Conservation (phyloP, 1,140 invertebrate species). For the Scaptomyza hsui region DNA sequence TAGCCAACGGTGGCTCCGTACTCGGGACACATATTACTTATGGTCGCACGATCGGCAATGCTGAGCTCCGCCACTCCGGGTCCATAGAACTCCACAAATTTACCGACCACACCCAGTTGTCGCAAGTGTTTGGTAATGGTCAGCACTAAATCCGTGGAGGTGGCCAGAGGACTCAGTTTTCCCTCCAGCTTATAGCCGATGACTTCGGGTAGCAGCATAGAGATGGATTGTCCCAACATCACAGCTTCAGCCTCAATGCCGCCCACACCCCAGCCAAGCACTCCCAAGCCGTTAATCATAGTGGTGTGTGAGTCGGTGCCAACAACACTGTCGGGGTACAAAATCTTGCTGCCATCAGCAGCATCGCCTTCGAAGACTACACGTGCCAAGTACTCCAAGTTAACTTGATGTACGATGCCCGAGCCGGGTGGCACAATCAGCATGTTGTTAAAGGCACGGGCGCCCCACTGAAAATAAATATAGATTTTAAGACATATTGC, state of each 20-base stretch:
- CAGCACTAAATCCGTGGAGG: slow-evolving; percentile 98
- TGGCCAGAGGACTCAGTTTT: slow-evolving; percentile 92
- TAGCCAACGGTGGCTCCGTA: slow-evolving; percentile 98
- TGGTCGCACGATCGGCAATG: slow-evolving; percentile 97
- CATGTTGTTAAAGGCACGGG: slow-evolving; percentile 97
- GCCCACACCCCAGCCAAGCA: slow-evolving; percentile 89
- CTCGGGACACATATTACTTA: slow-evolving; percentile 99
- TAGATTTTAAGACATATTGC: background rate
- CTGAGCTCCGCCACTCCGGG: slow-evolving; percentile 94
- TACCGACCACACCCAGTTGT: slow-evolving; percentile 97
- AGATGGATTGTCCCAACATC: slow-evolving; percentile 97
- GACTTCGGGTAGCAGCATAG: slow-evolving; percentile 97
- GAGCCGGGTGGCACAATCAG: slow-evolving; percentile 98
- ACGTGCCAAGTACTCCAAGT: slow-evolving; percentile 96
- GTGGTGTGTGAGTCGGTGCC: slow-evolving; percentile 99
- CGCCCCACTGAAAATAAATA: slow-evolving; percentile 91
- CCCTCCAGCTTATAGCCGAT: slow-evolving; percentile 97
- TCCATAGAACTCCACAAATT: slow-evolving; percentile 99
- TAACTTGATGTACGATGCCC: slow-evolving; percentile 99
- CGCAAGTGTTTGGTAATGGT: slow-evolving; percentile 99
- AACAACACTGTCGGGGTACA: slow-evolving; percentile 98
- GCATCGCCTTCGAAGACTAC: slow-evolving; percentile 93
- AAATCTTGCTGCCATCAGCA: slow-evolving; percentile 70
- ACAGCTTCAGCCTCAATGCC: slow-evolving; percentile 95
- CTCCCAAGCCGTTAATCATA: slow-evolving; percentile 97